Evolutionary conservation across 2,113 vertebrate species (phyloP).

Genomic region (Charadrius vociferus): DNA sequence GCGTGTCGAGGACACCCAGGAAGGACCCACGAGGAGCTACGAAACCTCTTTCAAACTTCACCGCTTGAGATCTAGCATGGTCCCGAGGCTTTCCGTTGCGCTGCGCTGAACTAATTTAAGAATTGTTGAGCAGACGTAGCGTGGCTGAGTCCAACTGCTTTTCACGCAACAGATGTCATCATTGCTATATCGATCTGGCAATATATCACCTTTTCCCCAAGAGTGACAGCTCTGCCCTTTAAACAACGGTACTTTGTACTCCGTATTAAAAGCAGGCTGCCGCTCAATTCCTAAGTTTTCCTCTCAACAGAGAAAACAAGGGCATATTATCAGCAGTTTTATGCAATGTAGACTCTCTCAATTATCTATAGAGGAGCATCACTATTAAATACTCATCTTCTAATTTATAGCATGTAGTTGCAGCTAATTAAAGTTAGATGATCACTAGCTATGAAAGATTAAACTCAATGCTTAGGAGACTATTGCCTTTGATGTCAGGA

Average conservation of each 20-base stretch:
- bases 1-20: background rate
- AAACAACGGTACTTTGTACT: background rate
- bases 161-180: background rate
- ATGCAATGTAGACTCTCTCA: background rate
- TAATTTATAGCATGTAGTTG: background rate
- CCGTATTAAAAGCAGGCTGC: background rate
- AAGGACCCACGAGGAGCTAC: accelerated
- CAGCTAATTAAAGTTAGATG: background rate
- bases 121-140: background rate
- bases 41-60: background rate
- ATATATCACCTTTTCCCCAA: background rate
- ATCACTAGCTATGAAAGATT: background rate
- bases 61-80: accelerated
- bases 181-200: background rate
- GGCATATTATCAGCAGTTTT: background rate
- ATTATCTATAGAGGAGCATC: background rate
- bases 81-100: background rate
- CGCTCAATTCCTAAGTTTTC: background rate
- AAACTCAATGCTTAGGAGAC: background rate
- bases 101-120: background rate
- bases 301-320: background rate
- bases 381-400: background rate
- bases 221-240: background rate
- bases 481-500: background rate
- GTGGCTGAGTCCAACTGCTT: background rate